Base-by-base conservation (phyloP, 2,888 invertebrate genomes). In the Tholera decimalis region DNA sequence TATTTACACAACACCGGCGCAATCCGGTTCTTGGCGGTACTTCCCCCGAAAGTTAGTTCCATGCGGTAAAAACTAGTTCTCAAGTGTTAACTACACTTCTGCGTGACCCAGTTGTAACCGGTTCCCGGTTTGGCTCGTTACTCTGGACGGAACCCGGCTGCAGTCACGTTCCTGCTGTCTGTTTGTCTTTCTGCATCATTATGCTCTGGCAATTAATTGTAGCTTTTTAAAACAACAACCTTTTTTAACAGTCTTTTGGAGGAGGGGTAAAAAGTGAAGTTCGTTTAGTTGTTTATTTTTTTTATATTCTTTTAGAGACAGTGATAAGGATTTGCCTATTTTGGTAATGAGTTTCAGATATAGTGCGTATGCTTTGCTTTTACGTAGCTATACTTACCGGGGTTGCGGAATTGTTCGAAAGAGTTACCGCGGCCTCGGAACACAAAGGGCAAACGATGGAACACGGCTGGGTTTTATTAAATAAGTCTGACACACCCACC, bases 81-180 rank as follows among this genome's bases (percentile, higher is more conserved):
- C 50, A 78, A 86, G 80, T 83, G 82, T 66, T 79, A 85, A 84
- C 83, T 83, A 77, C 79, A 65, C 74, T 82, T 79, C 68, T 77
- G 77, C 77, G 79, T 82, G 88, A 85, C 83, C 88, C 66, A 84
- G 87, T 85, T 86, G 73, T 69, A 76, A 66, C 75, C 53, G 74
- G 83, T 80, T 76, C 60, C 58, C 56, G 77, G 81, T 83, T 88
- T 84, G 83, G 85, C 85, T 88, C 85, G 86, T 86, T 87, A 85
- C 75, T 55, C 72, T 61, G 66, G 62, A 75, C 72, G 46, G 71
- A 80, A 80, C 58, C 61, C 77, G 68, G 59, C 81, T 80, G 70
- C 69, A 85, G 83, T 79, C 88, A 88, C 87, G 88, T 87, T 79
- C 74, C 65, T 56, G 49, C 54, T 62, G 66, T 65, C 76, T 74